These are phyloP conservation scores for Montipora capricornis DNA, from an alignment of 64 coral and sea anemone genomes.

Conservation along the genomic window DNA sequence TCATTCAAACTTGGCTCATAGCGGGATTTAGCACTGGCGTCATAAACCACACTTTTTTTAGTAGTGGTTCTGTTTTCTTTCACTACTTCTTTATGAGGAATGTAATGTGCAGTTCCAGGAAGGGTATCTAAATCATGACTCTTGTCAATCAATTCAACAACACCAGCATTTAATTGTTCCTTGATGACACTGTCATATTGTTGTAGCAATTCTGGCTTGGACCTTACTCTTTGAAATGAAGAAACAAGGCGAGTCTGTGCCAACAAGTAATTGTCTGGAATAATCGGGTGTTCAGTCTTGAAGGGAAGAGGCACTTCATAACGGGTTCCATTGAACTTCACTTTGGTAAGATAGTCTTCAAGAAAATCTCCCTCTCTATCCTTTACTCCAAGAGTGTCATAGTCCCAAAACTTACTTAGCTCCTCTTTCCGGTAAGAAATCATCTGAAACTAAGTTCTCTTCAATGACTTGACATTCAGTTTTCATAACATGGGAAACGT, in stretches of 20 bases:
- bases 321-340: slow-evolving; percentile 44
- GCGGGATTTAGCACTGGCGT: neutral
- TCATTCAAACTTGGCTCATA: slow-evolving; percentile 30
- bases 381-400: slow-evolving; percentile 47
- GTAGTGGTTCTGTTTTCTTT: slow-evolving; percentile 18
- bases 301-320: slow-evolving; percentile 68
- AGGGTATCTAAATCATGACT: neutral
- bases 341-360: slow-evolving; percentile 19
- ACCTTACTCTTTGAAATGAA: slow-evolving; percentile 12
- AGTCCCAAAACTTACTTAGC: slow-evolving; percentile 53
- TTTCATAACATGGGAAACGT: slow-evolving; percentile 55
- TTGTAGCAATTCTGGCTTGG: slow-evolving; percentile 13
- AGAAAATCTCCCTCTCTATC: neutral
- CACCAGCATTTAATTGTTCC: slow-evolving; percentile 48
- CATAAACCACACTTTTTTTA: neutral
- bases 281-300: slow-evolving; percentile 58
- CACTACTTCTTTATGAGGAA: slow-evolving; percentile 29
- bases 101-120: slow-evolving; percentile 26
- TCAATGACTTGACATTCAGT: slow-evolving; percentile 60
- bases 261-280: slow-evolving; percentile 51
- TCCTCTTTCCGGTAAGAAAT: slow-evolving; percentile 13
- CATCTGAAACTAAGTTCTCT: slow-evolving; percentile 24
- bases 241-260: slow-evolving; percentile 12
- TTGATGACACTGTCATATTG: slow-evolving; percentile 61
- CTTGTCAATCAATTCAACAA: slow-evolving; percentile 30